Evolutionary conservation across 2,797 vertebrate genomes (phyloP), one percentile per base, ranked within the genome.

Genomic region (Tachyglossus aculeatus): DNA sequence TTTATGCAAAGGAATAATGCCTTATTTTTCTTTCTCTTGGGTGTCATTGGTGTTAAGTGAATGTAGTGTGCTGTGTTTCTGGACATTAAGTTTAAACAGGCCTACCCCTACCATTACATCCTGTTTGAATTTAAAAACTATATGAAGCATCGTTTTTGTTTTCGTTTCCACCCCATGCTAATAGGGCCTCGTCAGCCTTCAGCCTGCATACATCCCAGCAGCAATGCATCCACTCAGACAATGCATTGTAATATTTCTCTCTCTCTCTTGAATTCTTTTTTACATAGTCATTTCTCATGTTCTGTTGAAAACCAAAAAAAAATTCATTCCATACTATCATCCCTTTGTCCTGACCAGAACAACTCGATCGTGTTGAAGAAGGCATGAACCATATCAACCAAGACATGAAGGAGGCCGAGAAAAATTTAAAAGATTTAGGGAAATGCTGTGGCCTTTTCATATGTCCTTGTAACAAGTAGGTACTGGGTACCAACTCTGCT

Each of bases 401-500:
- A 98, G 97, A 99, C 97, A 99, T 99, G 98, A 99, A 99, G 96
- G 98, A 99, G 96, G 98, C 98, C 85, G 98, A 99, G 96, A 99
- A 98, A 99, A 99, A 97, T 98, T 99, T 99, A 98, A 99, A 98
- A 99, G 97, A 98, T 98, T 98, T 99, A 99, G 98, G 97, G 95
- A 98, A 99, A 96, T 99, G 98, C 98, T 99, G 98, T 98, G 98
- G 97, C 94, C 96, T 99, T 96, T 99, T 98, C 97, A 98, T 98
- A 96, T 99, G 97, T 97, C 98, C 98, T 93, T 99, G 98, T 99
- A 97, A 98, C 96, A 99, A 99, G 97, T 99, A 99, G 97, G 97
- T 99, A 99, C 96, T 98, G 96, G 94, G 95, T 96, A 94, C 95
- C 95, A 93, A 95, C 94, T 94, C 93, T 95, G 94, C 96, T 98